Evolutionary conservation across 2,888 invertebrate species (phyloP), one percentile per base, ranked within the genome.

Genomic region (Chaetoderma sp.): DNA sequence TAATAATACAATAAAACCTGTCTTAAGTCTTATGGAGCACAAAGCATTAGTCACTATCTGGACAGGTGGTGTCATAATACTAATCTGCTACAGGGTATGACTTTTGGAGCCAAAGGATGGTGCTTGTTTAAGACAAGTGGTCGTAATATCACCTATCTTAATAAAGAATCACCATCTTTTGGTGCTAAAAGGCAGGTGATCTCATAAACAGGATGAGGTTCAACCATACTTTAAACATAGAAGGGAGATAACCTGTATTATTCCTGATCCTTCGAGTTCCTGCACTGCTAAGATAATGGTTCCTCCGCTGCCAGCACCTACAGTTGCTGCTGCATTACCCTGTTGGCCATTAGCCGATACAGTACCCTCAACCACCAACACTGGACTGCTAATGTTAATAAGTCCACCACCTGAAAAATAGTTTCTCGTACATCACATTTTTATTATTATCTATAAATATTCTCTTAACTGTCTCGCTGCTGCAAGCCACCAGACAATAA

Each of bases 241-340:
- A 39, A 32, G 55, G 10, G 8, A 59, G 13, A 2, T 44, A 25
- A 75, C 76, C 68, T 75, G 66, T 13, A 79, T 70, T 6, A 60
- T 67, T 33, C 79, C 79, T 18, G 69, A 74, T 8, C 79, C 79
- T 52, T 78, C 76, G 10, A 80, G 54, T 13, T 66, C 52, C 16
- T 57, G 44, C 6, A 75, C 72, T 21, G 61, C 49, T 16, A 77
- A 68, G 30, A 47, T 61, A 16, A 80, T 65, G 50, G 70, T 72
- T 10, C 80, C 80, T 33, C 80, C 80, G 54, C 76, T 77, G 2
- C 78, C 80, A n/a, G 77, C 78, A 18, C 73, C 73, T 4, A 27
- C 13, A 30, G 27, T 28, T 32, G 8, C 25, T n/a, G n/a, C 39
- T n/a, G n/a, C n/a, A n/a, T 56, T 49, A 18, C 76, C 74, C 27